Percentiles rank a stretch among this genome's conserved stretches.
Evolutionary conservation across 2,113 vertebrate species (phyloP).

Genomic region (Nannospalax galili): DNA sequence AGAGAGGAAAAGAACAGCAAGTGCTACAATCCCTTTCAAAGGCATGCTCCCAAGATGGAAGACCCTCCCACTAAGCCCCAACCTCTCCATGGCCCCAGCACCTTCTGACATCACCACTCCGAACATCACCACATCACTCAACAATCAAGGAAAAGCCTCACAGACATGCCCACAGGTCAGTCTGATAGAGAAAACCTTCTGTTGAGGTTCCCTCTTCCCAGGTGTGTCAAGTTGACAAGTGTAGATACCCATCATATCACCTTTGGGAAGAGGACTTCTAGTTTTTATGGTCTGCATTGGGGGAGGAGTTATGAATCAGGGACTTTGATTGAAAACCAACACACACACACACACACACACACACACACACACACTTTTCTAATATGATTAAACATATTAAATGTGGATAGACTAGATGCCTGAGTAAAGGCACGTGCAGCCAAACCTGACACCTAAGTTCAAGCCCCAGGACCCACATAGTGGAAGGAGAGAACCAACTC

Average conservation of each 20-base stretch:
- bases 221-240: too few relatives aligned
- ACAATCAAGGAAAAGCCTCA: too few relatives aligned
- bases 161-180: too few relatives aligned
- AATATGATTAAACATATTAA: background rate
- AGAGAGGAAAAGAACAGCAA: background rate
- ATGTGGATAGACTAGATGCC: too few relatives aligned
- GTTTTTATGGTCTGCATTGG: background rate
- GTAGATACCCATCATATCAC: too few relatives aligned
- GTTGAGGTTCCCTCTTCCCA: too few relatives aligned
- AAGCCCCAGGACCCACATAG: background rate
- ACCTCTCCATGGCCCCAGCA: background rate
- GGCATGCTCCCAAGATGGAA: background rate
- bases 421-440: background rate
- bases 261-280: background rate
- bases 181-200: too few relatives aligned
- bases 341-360: background rate
- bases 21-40: background rate
- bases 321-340: background rate
- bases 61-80: background rate
- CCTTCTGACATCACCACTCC: background rate
- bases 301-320: too few relatives aligned
- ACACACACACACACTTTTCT: background rate
- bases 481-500: background rate
- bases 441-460: too few relatives aligned
- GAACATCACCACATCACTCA: too few relatives aligned